Evolutionary conservation across 2,113 vertebrate species (phyloP), one percentile per base, ranked within the genome.

Genomic region (Neotoma lepida): DNA sequence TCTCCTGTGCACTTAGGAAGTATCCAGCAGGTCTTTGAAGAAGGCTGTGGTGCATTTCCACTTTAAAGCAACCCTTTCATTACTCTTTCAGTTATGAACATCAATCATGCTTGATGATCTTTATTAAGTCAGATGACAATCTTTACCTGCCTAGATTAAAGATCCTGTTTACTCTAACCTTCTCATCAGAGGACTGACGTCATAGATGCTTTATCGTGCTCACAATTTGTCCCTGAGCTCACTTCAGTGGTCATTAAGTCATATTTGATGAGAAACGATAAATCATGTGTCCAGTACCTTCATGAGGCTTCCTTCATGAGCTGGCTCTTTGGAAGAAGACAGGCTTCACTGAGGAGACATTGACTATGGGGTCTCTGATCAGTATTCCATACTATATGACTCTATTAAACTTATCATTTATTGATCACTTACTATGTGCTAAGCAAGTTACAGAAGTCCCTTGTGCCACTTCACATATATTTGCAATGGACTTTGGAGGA

Each of bases 21-120:
- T 26, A 86, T 15, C 49, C 39, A 90, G 30, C 14, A 58, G 88
- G 14, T 93, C 51, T 89, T 46, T 44, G 63, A 76, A 93, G 73
- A 89, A 88, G 28, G 35, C 70, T 64, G 58, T 61, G n/a, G 74
- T 49, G n/a, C 33, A 49, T 82, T 92, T 87, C 68, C 22, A 74
- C 73, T 92, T 88, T 87, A 90, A 82, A 44, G 10, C 44, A 93
- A 90, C 9, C 5, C 41, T 82, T 58, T 76, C 64, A 41, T 94
- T 80, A 78, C 41, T 93, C 85, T 88, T 93, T 93, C 61, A 17
- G 33, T 86, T 41, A n/a, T 49, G 49, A 64, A 58, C 63, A 95
- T 95, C 89, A 94, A 26, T 94, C 86, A 94, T 9, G 10, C 64
- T 81, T 91, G 68, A 94, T 87, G n/a, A 88, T 82, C 56, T 86